Base-by-base conservation (phyloP, 2,888 invertebrate genomes). In the Rotaria magnacalcarata region DNA sequence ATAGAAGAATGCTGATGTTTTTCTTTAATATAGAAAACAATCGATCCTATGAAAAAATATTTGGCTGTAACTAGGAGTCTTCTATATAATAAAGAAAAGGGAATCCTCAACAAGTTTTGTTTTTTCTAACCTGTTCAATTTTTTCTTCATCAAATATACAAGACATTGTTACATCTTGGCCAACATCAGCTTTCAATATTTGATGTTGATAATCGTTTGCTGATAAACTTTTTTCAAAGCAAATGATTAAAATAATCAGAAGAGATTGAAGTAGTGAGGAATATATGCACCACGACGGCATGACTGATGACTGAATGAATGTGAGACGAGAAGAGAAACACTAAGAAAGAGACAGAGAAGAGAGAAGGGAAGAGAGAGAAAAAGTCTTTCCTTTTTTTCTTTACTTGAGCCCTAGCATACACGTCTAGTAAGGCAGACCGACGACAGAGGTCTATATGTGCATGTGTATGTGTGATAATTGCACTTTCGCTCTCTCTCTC, bases 111-210 rank as follows among this genome's bases (percentile, higher is more conserved):
- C 10, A 24, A 7, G 4, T 60, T 10, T n/a, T 19, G 27, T 34
- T 67, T 67, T 34, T 19, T 41, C 67, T 34, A 34, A 80, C 80
- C 80, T 80, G 80, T 80, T 47, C 80, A n/a, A 80, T 80, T 80
- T 80, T 80, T 1, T 80, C 47, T 80, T 80, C 80, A 80, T 80
- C 47, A 8, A 80, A 80, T 24, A 80, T 1, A 80, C 80, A 80
- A n/a, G 80, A 80, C 47, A 80, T 24, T n/a, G 80, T 80, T 47
- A 80, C 47, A 80, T 80, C 80, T 80, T 80, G 80, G 14, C 80
- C 80, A 47, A 80, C 80, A 80, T 80, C 80, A 47, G 80, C 80
- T 24, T 47, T 21, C 41, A 80, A 47, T 27, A 19, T 67, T 67
- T 67, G 67, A 34, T 67, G 67, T 67, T 67, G 67, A 67, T 67